These are phyloP conservation scores for Ariopsis seemanni DNA, from an alignment of 2,113 vertebrate species.

Conservation along the genomic window DNA sequence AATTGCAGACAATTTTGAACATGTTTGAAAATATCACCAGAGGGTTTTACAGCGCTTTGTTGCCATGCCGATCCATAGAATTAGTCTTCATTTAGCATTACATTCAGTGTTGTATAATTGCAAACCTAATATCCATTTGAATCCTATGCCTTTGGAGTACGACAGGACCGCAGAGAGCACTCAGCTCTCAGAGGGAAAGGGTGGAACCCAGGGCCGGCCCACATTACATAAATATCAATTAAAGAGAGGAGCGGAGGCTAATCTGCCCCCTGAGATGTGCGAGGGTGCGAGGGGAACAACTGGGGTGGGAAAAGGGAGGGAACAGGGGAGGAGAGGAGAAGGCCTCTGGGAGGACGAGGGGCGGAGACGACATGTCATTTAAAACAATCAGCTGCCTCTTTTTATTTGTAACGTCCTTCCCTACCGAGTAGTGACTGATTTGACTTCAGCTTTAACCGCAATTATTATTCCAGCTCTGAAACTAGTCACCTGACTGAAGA, in stretches of 20 bases:
- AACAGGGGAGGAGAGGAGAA: constrained; percentile 8
- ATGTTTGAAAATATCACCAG: not conserved
- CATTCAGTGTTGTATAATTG: constrained; percentile 32
- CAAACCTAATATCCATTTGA: constrained; percentile 58
- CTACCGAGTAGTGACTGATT: not conserved
- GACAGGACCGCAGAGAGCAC: constrained; percentile 39
- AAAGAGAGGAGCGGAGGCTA: constrained; percentile 82
- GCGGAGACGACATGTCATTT: constrained; percentile 46
- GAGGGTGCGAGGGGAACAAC: constrained; percentile 53
- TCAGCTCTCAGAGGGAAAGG: constrained; percentile 64
- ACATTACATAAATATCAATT: constrained; percentile 86
- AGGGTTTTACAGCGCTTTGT: not conserved
- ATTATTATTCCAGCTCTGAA: not conserved
- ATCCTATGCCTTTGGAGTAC: constrained; percentile 48
- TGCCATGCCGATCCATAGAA: too few species aligned
- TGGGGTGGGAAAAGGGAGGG: constrained; percentile 34
- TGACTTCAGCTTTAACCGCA: not conserved
- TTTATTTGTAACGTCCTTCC: constrained; percentile 28
- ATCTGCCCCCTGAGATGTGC: constrained; percentile 72
- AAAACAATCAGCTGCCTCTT: constrained; percentile 52
- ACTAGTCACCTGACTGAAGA: not conserved
- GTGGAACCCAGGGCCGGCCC: constrained; percentile 70
- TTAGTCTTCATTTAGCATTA: not conserved
- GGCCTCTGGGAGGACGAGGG: constrained; percentile 21
- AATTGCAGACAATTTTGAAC: not conserved